Percentiles rank a stretch among this genome's conserved stretches.
Evolutionary conservation across 53 echinoderm and acorn worm genomes (phyloP).

Genomic region (Astropecten irregularis): DNA sequence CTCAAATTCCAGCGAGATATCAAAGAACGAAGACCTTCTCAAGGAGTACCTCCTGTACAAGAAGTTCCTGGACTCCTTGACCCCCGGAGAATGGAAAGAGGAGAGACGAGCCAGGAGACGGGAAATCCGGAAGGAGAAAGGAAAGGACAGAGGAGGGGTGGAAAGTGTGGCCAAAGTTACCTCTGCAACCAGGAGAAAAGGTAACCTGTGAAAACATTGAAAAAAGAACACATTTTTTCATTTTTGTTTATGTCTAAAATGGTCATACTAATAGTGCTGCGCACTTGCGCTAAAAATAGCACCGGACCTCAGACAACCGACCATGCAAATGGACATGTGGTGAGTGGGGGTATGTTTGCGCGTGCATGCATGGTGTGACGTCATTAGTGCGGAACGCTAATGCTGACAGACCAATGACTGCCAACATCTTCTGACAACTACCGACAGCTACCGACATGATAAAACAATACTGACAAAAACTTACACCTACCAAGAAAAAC

Average conservation of each 20-base stretch:
- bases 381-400: no score
- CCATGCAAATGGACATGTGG: no score
- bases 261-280: no score
- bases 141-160: constrained; percentile 6
- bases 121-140: constrained; percentile 56
- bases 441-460: no score
- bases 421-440: no score
- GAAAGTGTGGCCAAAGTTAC: constrained; percentile 14
- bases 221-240: background rate
- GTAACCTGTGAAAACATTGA: constrained; percentile 9
- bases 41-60: constrained; percentile 98
- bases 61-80: constrained; percentile 95
- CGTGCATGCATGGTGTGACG: no score
- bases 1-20: constrained; percentile 83
- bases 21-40: constrained; percentile 96
- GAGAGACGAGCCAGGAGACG: constrained; percentile 59
- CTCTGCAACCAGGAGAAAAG: constrained; percentile 43
- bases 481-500: no score
- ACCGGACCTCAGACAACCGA: no score
- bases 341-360: no score
- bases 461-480: no score
- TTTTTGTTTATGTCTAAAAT: background rate
- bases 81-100: constrained; percentile 88
- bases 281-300: no score
- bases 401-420: no score